Evolutionary conservation across 1,140 invertebrate genomes (phyloP), one percentile per base, ranked within the genome.

Genomic region (Ladona fulva): DNA sequence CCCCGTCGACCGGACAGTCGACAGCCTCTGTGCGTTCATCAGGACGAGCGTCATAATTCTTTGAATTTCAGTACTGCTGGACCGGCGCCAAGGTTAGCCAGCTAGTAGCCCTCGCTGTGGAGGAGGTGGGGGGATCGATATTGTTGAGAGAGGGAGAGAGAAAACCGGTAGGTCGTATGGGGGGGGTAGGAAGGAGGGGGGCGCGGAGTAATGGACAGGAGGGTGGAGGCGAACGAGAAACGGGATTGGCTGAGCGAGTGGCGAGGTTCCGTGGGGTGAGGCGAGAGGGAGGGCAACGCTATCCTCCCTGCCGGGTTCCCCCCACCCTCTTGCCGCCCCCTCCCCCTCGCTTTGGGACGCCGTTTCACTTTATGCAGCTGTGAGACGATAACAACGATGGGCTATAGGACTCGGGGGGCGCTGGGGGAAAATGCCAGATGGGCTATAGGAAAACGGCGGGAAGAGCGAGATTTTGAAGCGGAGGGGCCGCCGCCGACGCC

Each of bases 351-450:
- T 83, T 83, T 84, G 83, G 83, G 84, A 83, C 84, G 85, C 79
- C 81, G 80, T 81, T 82, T 82, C 81, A 86, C 85, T 87, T 87
- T 87, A 87, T 87, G 86, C 86, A 87, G 86, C 86, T 87, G 86
- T 86, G 86, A 85, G 86, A 86, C 85, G 85, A 87, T 87, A 87
- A 87, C 86, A 87, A 86, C 85, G 85, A 87, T 86, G 86, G 86
- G 86, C 86, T 87, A 86, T 84, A 87, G 86, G 85, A 86, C 83
- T 78, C 83, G 82, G 84, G 85, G 85, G 85, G 86, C 86, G 85
- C 85, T 85, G 86, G 86, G 85, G 85, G 52, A 66, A 86, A 87
- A 87, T 87, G 86, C 86, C 86, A 87, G 85, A 87, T 86, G 86
- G 86, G 85, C 86, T 87, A 85, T 83, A 82, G 81, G 81, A 79